Base-by-base conservation (phyloP, 2,113 vertebrate genomes). In the Microcebus tavaratra region DNA sequence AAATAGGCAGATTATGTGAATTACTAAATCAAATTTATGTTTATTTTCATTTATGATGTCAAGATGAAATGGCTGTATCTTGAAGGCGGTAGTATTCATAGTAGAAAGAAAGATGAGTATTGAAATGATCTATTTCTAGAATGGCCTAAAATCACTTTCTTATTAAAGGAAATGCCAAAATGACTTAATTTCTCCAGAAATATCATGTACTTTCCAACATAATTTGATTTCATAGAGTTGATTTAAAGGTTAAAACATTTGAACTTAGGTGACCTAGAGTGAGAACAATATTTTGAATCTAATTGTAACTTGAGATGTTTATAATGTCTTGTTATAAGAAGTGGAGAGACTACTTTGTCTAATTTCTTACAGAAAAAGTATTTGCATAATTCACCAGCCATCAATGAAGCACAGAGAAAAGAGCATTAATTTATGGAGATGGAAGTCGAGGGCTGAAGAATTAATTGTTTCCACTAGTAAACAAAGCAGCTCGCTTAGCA, bases 11-110 rank as follows among this genome's bases (percentile, higher is more conserved):
- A 88, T 42, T 93, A 42, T 94, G 34, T 27, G 76, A 84, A 97
- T 96, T 70, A 90, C 98, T 97, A 84, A 98, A 88, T 95, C 87
- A 91, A 95, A 95, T 98, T 98, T 98, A 95, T 97, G 95, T 97
- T 98, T 34, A 93, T 97, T 98, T 98, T 91, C 0, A 15, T 97
- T 97, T 98, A 90, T 3, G 63, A 91, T 68, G 50, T 34, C 8
- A 39, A 59, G 23, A 18, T 92, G 72, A 97, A 97, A 75, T 59
- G 88, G 34, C 29, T 72, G 12, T 70, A 73, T 91, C 9, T 85
- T 85, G n/a, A 73, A 95, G 86, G 61, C 42, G 96, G 34, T 55
- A 84, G 92, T 45, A 23, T 0, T 72, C 23, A 42, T n/a, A 39
- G 29, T 25, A 94, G 91, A 96, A 78, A 81, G 85, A 53, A 97